Base-by-base conservation (phyloP, 2,888 invertebrate species). In the Aphodius sticticus region DNA sequence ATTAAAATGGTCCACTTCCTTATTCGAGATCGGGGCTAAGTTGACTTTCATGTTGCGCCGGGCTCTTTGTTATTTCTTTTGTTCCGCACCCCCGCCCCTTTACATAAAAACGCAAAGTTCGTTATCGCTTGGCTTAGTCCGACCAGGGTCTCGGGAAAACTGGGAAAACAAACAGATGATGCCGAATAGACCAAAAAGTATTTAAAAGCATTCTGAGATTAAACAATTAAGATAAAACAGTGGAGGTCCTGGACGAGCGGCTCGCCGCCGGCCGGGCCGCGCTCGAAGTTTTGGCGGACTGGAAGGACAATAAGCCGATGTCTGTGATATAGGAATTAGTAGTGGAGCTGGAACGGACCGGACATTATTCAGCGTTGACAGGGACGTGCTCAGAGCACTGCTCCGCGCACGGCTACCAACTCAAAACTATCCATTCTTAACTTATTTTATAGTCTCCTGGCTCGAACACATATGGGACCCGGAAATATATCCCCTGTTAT, bases 161-260 rank as follows among this genome's bases (percentile, higher is more conserved):
- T 69, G 37, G 15, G 82, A 83, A 83, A 83, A 83, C 83, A 83
- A 84, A 83, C 82, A 84, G 83, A 83, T 83, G 83, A 84, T 82
- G 82, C 79, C 76, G 79, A 82, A 81, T 82, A 81, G 78, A 87
- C 85, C 85, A 86, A 87, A 87, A 87, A 87, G 87, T 87, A 87
- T 87, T 87, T 87, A 87, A 87, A 87, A 87, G 87, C 86, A 86
- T 87, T 87, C 86, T 84, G 84, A 86, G 87, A 87, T 87, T 87
- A 86, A 86, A 86, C 86, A 86, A 86, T 87, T 86, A 87, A 87
- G 87, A 87, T 86, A 86, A 85, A 85, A 84, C 85, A 84, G 85
- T 79, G 84, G 82, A 81, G 79, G 82, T 79, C 81, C 82, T 82
- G 82, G 84, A 83, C 74, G 72, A 72, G 36, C 72, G 26, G 26